A percentile compares a stretch with the other conserved stretches of the same genome.
phyloP scores from a whole-genome alignment of 2,797 vertebrate genomes.

The Sebastes kiyomatsui region DNA sequence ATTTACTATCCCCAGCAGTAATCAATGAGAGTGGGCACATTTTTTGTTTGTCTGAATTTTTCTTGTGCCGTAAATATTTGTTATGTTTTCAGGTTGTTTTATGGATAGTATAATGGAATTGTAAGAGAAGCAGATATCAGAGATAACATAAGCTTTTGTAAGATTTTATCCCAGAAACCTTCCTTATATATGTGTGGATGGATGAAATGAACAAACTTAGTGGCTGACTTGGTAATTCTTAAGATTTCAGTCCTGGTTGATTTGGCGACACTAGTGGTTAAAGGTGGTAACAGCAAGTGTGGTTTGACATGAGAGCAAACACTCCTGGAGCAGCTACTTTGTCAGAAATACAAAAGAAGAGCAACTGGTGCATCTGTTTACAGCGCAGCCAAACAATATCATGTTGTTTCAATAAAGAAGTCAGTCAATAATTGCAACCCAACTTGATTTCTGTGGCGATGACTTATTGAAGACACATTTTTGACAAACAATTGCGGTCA shows the following conservation, averaged over 20 bases:
- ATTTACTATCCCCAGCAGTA: constrained; percentile 21
- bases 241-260: background rate
- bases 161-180: background rate
- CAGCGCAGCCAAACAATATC: background rate
- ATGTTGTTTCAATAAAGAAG: background rate
- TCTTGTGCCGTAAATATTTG: background rate
- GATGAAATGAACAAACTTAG: background rate
- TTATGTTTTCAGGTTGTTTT: background rate
- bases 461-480: background rate
- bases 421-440: background rate
- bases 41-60: constrained; percentile 18
- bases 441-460: background rate
- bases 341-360: background rate
- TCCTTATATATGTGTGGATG: background rate
- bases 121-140: background rate
- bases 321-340: background rate
- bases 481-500: background rate
- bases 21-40: constrained; percentile 44
- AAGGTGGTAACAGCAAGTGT: background rate
- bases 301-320: background rate
- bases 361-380: background rate
- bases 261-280: background rate
- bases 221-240: background rate
- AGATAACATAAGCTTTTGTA: background rate
- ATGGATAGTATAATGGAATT: background rate